Evolutionary conservation across 2,797 vertebrate species (phyloP).

Genomic region (Masticophis lateralis): DNA sequence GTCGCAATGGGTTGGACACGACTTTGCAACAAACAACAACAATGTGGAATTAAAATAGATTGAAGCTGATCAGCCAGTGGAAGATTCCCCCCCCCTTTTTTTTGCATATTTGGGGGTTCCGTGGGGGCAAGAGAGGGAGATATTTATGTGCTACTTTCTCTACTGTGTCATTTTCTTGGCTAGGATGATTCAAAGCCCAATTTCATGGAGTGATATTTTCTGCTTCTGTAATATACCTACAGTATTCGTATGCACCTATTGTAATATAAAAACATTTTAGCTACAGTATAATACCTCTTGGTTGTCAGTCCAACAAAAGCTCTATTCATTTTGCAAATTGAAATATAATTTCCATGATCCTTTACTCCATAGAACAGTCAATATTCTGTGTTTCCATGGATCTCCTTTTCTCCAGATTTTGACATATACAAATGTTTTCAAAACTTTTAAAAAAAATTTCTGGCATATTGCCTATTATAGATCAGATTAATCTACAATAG

Average conservation of each 20-base stretch:
- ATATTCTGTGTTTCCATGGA: conserved; percentile 5
- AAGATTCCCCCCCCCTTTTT: not conserved
- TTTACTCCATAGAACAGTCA: conserved; percentile 2
- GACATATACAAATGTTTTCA: not conserved
- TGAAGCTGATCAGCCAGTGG: not conserved
- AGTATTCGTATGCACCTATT: not conserved
- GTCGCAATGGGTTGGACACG: too few species aligned
- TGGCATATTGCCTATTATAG: not conserved
- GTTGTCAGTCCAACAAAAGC: not conserved
- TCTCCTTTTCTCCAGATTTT: not conserved
- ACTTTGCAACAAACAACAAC: too few species aligned
- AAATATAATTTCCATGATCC: conserved; percentile 7
- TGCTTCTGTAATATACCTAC: not conserved
- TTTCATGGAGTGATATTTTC: not conserved
- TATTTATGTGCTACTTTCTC: not conserved
- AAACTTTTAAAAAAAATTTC: not conserved
- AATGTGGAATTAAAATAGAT: not conserved
- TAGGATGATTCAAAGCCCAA: conserved; percentile 2
- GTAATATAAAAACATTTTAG: not conserved
- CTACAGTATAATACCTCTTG: not conserved
- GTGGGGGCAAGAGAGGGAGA: not conserved
- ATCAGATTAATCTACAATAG: not conserved
- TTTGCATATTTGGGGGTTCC: not conserved
- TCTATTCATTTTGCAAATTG: conserved; percentile 1
- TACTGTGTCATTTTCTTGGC: conserved; percentile 5